phyloP scores from a whole-genome alignment of 2,797 vertebrate species.

The Accipiter superciliosus region DNA sequence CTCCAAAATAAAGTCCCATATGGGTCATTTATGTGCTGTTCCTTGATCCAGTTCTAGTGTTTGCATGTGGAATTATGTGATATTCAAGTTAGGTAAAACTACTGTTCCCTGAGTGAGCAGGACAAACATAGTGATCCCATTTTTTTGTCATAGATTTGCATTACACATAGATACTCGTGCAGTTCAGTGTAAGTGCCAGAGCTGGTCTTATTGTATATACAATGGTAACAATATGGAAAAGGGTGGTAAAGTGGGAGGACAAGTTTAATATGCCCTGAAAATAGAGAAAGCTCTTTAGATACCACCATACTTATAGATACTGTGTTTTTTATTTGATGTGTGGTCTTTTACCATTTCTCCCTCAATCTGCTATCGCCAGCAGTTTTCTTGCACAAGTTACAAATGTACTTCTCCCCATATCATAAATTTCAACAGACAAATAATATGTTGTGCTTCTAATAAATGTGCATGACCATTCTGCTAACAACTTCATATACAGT shows the following conservation, averaged over 20 bases:
- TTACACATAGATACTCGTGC: accelerated
- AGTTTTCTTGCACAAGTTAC: background rate
- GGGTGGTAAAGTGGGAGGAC: background rate
- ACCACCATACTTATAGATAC: background rate
- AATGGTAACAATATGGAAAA: background rate
- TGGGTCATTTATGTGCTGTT: background rate
- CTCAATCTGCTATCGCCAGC: background rate
- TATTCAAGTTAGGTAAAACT: background rate
- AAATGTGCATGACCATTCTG: background rate
- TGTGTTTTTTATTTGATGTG: background rate
- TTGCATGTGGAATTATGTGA: background rate
- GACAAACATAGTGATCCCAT: background rate
- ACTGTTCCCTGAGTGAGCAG: background rate
- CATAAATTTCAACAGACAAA: background rate
- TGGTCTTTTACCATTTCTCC: background rate
- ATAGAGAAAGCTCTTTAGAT: background rate
- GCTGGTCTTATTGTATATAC: background rate
- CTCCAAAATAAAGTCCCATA: background rate
- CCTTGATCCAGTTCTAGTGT: background rate
- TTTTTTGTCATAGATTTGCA: background rate
- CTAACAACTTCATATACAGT: background rate
- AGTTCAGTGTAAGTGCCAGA: background rate
- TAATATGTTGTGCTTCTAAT: background rate
- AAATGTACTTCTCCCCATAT: background rate
- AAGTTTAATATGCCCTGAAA: background rate